Evolutionary conservation across 2,888 invertebrate species (phyloP).

Genomic region (Cheilosia urbana): DNA sequence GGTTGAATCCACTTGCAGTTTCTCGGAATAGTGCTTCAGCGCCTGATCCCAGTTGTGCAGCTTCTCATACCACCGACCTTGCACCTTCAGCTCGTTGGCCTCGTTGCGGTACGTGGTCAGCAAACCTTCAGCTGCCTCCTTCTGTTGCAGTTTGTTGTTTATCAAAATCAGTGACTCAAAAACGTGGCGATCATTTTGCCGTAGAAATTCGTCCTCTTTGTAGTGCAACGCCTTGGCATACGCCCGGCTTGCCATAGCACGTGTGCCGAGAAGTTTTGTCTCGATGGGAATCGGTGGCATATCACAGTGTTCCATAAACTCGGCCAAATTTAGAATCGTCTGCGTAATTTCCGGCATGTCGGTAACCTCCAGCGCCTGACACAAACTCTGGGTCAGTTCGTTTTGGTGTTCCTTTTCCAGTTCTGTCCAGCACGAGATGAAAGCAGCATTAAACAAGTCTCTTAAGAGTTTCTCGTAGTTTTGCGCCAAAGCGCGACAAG

Average conservation of each 20-base stretch:
- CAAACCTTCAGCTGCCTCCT: conserved; percentile 98
- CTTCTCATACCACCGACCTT: conserved; percentile 99
- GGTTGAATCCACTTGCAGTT: conserved; percentile 87
- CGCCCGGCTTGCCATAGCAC: conserved; percentile 96
- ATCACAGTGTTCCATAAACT: conserved; percentile 99
- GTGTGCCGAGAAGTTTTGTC: conserved; percentile 93
- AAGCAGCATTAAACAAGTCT: conserved; percentile 99
- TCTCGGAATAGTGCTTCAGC: conserved; percentile 92
- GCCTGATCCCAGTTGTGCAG: conserved; percentile 99
- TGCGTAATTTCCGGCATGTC: conserved; percentile 98
- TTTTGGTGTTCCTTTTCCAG: conserved; percentile 90
- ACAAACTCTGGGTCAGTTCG: conserved; percentile 93
- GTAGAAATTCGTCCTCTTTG: conserved; percentile 96
- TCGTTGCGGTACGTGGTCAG: conserved; percentile 91
- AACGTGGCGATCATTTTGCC: conserved; percentile 92
- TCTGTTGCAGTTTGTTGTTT: conserved; percentile 99
- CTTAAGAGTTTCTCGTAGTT: conserved; percentile 97
- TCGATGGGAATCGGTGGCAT: conserved; percentile 96
- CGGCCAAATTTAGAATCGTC: conserved; percentile 97
- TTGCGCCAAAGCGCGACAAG: conserved; percentile 96
- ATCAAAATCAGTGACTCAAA: conserved; percentile 97
- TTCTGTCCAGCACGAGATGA: conserved; percentile 99
- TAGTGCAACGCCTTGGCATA: conserved; percentile 88
- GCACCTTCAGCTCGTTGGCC: conserved; percentile 86
- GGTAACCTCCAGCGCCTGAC: conserved; percentile 95